A percentile compares a stretch with the other conserved stretches of the same genome.
Evolutionary conservation across 2,888 invertebrate genomes (phyloP).

Genomic region (Anoplius nigerrimus): DNA sequence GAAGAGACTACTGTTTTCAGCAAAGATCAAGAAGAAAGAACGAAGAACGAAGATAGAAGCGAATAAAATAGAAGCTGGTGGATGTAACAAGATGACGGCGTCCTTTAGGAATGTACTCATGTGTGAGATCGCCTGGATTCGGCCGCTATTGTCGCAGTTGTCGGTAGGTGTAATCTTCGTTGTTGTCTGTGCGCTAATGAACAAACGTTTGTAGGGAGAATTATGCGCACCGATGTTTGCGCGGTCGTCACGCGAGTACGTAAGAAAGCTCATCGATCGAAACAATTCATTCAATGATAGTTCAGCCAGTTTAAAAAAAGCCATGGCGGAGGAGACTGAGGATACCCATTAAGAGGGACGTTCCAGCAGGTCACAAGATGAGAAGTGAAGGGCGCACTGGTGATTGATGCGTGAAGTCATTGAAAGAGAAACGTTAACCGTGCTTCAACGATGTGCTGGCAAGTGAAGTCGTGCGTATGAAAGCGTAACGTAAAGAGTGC

Average conservation of each 20-base stretch:
- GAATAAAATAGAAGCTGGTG: too few species aligned
- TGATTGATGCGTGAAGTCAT: slow-evolving; percentile 10
- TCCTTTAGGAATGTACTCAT: too few species aligned
- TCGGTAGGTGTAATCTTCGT: too few species aligned
- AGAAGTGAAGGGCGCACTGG: slow-evolving; percentile 19
- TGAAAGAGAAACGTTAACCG: slow-evolving; percentile 18
- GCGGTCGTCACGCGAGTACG: not conserved
- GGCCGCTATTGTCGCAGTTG: too few species aligned
- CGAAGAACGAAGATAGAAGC: too few species aligned
- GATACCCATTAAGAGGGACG: slow-evolving; percentile 49
- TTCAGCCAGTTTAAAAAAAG: slow-evolving; percentile 55
- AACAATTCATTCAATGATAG: slow-evolving; percentile 46
- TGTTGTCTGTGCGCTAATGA: too few species aligned
- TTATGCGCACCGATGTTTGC: too few species aligned
- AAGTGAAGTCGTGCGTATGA: slow-evolving; percentile 51
- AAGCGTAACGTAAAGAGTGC: slow-evolving; percentile 48
- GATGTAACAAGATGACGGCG: too few species aligned
- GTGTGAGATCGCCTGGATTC: too few species aligned
- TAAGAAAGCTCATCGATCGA: slow-evolving; percentile 24
- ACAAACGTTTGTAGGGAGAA: too few species aligned
- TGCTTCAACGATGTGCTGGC: slow-evolving; percentile 44
- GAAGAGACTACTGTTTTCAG: too few species aligned
- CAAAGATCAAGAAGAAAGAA: too few species aligned
- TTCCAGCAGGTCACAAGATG: slow-evolving; percentile 67
- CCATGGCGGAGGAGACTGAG: slow-evolving; percentile 52